Evolutionary conservation across 2,888 invertebrate species (phyloP).

Genomic region (Heliconius erato): DNA sequence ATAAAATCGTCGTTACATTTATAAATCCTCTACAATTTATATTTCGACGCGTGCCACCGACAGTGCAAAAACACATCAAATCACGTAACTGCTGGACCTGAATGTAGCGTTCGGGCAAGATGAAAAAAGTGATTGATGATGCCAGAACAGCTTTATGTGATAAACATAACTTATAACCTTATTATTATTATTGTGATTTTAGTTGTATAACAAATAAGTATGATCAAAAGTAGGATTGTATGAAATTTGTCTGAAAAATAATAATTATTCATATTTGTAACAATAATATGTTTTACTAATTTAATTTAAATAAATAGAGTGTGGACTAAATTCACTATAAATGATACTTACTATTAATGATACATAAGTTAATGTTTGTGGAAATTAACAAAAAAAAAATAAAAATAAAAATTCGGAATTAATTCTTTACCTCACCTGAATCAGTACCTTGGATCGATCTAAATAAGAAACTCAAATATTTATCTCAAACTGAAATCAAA

Average conservation of each 20-base stretch:
- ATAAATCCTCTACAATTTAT: conserved; percentile 11
- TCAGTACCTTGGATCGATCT: no score
- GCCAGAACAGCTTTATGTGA: background rate
- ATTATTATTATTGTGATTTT: background rate
- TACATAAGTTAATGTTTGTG: no score
- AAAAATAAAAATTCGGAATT: no score
- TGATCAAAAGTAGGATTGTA: no score
- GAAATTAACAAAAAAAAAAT: no score
- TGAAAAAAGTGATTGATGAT: conserved; percentile 28
- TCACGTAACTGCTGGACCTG: conserved; percentile 16
- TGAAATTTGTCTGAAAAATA: no score
- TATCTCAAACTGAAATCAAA: background rate
- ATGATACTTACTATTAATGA: no score
- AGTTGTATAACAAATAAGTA: background rate
- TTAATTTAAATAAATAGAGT: no score
- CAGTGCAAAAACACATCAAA: conserved; percentile 22
- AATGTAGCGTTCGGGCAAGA: conserved; percentile 9
- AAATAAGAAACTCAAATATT: background rate
- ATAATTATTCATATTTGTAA: no score
- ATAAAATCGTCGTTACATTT: conserved; percentile 14
- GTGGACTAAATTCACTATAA: no score
- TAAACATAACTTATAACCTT: background rate
- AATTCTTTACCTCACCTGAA: background rate
- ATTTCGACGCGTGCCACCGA: conserved; percentile 9
- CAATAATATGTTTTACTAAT: no score